Evolutionary conservation across 1,140 invertebrate genomes (phyloP).

Genomic region (Zaprionus nigranus): DNA sequence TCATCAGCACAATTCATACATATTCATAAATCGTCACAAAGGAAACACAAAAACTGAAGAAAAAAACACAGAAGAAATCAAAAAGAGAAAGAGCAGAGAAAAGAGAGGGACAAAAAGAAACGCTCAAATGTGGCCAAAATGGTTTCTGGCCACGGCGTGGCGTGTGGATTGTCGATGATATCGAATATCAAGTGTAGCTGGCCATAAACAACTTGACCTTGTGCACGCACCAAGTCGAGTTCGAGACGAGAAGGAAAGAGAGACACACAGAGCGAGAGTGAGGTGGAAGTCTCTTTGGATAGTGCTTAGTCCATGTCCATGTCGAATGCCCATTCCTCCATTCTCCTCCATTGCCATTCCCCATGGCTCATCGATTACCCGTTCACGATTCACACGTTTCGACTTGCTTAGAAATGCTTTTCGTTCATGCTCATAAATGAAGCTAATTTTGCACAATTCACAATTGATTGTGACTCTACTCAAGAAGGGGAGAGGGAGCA

Average conservation of each 20-base stretch:
- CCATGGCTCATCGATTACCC: slow-evolving; percentile 72
- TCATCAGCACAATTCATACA: slow-evolving; percentile 54
- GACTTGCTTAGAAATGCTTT: slow-evolving; percentile 56
- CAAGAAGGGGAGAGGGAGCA: not conserved
- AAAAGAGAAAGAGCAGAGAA: slow-evolving; percentile 8
- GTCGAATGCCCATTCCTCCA: slow-evolving; percentile 45
- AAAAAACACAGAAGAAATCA: slow-evolving; percentile 21
- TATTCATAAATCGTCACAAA: slow-evolving; percentile 74
- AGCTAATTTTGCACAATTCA: slow-evolving; percentile 64
- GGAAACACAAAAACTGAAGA: slow-evolving; percentile 49
- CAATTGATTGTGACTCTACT: slow-evolving; percentile 24
- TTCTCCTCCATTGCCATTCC: slow-evolving; percentile 6
- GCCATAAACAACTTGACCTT: slow-evolving; percentile 82
- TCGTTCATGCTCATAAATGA: slow-evolving; percentile 75
- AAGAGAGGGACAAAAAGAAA: slow-evolving; percentile 6
- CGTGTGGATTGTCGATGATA: slow-evolving; percentile 61
- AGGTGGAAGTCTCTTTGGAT: not conserved
- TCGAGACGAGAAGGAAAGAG: not conserved
- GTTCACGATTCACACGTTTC: slow-evolving; percentile 77
- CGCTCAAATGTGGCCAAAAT: slow-evolving; percentile 43
- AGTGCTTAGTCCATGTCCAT: slow-evolving; percentile 15
- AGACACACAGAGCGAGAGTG: not conserved
- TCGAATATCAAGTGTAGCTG: slow-evolving; percentile 73
- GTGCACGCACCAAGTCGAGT: slow-evolving; percentile 60
- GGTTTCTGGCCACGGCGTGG: slow-evolving; percentile 31